Conservation (phyloP, 2,113 vertebrate species). For the Ctenodactylus gundi region DNA sequence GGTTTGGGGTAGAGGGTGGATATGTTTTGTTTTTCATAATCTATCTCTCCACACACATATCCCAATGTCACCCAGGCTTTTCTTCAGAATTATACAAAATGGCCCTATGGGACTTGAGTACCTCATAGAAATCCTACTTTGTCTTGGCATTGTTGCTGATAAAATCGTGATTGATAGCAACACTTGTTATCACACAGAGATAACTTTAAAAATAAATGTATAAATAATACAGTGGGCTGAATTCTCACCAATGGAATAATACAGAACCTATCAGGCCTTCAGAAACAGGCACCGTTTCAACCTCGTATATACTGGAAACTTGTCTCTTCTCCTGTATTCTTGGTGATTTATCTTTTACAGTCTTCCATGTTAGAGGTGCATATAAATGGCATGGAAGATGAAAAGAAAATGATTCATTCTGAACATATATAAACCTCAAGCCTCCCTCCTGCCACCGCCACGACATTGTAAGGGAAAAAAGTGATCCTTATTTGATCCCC, state of each 20-base stretch:
- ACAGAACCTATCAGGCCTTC: not conserved
- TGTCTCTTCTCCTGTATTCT: slow-evolving; percentile 9
- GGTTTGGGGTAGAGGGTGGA: not conserved
- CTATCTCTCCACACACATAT: rapidly evolving
- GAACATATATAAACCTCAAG: slow-evolving; percentile 47
- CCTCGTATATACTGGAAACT: not conserved
- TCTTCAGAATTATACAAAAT: not conserved
- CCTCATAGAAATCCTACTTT: not conserved
- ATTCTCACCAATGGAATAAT: not conserved
- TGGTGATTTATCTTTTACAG: slow-evolving; percentile 54
- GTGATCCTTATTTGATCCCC: slow-evolving; percentile 49
- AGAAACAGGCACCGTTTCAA: not conserved
- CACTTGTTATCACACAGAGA: not conserved
- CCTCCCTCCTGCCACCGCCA: rapidly evolving
- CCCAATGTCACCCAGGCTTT: not conserved
- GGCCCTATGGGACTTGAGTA: not conserved
- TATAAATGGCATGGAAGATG: slow-evolving; percentile 67
- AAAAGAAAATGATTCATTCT: slow-evolving; percentile 75
- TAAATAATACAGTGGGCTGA: slow-evolving; percentile 3
- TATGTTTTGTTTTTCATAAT: not conserved
- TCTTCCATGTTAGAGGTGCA: slow-evolving; percentile 38
- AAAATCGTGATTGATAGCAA: not conserved
- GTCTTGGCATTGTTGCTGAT: not conserved
- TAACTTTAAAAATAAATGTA: slow-evolving; percentile 32
- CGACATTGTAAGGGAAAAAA: slow-evolving; percentile 31